Evolutionary conservation across 2,888 invertebrate species (phyloP), one percentile per base, ranked within the genome.

Genomic region (Sabatieria punctata): DNA sequence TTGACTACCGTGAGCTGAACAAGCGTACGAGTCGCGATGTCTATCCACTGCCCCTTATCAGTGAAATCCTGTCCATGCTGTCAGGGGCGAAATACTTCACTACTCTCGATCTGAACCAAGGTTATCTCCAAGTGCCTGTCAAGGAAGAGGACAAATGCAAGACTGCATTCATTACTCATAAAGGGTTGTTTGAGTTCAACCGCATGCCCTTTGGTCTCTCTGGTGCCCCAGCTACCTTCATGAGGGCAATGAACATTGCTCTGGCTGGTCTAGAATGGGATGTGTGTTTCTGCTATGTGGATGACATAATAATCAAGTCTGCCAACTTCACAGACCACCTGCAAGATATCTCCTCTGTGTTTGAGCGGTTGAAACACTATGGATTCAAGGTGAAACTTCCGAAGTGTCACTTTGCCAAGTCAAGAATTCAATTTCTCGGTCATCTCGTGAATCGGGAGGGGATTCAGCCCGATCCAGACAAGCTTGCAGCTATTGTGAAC

Each of bases 261-360:
- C 66, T 67, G 37, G 1, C 57, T 57, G 42, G 44, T 19, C 18
- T 27, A n/a, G 46, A 19, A 46, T 3, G 15, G 13, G 8, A 41
- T 18, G 18, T 23, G 13, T 15, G 24, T 6, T 18, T 37, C n/a
- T 6, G 8, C 18, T 37, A 37, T 19, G 6, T 24, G 46, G 38
- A 40, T 40, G 43, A 43, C 41, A n/a, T 36, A 6, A 18, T 11
- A 11, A 18, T 36, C 18, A 11, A n/a, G 11, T 6, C 15, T 41
- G n/a, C 47, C 2, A 11, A 35, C 8, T 46, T 38, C n/a, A 25
- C 13, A 11, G 67, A 68, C 49, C 50, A 67, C 39, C 67, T 68
- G 49, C 57, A 64, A 27, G 66, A 66, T 51, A 60, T 66, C 4
- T 56, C 65, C 51, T 66, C 67, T 51, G 65, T 66, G 49, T 66